Percentiles rank a stretch among this genome's conserved stretches.
These are phyloP conservation scores for Sinopyrophorus schimmeli DNA, from an alignment of 2,888 invertebrate genomes.

Conservation along the genomic window DNA sequence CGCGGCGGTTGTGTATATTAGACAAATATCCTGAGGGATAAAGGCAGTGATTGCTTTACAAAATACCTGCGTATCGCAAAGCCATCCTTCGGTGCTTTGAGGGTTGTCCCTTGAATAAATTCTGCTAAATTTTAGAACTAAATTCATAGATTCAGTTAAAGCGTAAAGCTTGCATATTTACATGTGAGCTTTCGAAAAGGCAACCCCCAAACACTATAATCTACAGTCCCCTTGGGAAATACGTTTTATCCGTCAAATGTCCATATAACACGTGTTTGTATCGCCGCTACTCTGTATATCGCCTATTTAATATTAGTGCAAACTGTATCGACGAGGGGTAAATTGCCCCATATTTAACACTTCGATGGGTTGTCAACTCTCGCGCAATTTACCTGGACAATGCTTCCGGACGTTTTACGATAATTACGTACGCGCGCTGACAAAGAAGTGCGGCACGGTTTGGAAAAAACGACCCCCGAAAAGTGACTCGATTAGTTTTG, in stretches of 20 bases:
- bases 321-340: conserved; percentile 6
- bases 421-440: too few species aligned
- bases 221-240: conserved; percentile 46
- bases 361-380: conserved; percentile 19
- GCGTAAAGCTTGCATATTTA: conserved; percentile 20
- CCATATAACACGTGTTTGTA: conserved; percentile 27
- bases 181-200: conserved; percentile 22
- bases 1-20: conserved; percentile 14
- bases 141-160: conserved; percentile 30
- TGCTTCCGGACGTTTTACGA: too few species aligned
- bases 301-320: conserved; percentile 17
- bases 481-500: too few species aligned
- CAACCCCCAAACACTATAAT: conserved; percentile 41
- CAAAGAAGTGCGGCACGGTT: too few species aligned
- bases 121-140: conserved; percentile 27
- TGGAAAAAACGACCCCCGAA: too few species aligned
- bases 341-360: conserved; percentile 18
- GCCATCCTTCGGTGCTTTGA: conserved; percentile 20
- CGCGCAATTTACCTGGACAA: too few species aligned
- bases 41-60: conserved; percentile 19
- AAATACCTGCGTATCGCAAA: conserved; percentile 19
- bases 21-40: conserved; percentile 7
- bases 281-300: conserved; percentile 11
- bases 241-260: conserved; percentile 46
- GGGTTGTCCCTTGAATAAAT: conserved; percentile 28